A percentile compares a stretch with the other conserved stretches of the same genome.
These are phyloP conservation scores for Macquaria ambigua DNA, from an alignment of 2,113 vertebrate species.

Conservation along the genomic window DNA sequence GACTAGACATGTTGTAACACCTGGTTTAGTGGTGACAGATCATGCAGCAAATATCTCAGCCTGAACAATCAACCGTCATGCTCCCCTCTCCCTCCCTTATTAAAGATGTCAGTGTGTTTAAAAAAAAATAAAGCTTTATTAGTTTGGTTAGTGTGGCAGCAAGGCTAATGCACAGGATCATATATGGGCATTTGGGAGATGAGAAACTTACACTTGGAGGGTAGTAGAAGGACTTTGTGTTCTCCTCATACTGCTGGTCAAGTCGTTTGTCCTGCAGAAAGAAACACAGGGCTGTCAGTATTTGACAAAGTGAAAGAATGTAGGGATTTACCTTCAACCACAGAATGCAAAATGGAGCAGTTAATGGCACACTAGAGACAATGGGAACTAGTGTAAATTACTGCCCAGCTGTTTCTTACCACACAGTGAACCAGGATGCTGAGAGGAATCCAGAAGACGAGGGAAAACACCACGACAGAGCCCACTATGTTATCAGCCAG, in stretches of 20 bases:
- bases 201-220: conserved; percentile 90
- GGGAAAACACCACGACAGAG: conserved; percentile 97
- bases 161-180: conserved; percentile 38
- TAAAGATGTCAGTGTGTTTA: conserved; percentile 41
- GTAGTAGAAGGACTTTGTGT: conserved; percentile 88
- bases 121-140: conserved; percentile 34
- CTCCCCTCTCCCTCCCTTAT: background rate
- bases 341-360: background rate
- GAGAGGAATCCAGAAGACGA: conserved; percentile 97
- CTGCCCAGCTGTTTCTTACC: conserved; percentile 86
- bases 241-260: conserved; percentile 95
- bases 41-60: background rate
- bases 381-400: background rate
- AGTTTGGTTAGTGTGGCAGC: conserved; percentile 66
- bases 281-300: background rate
- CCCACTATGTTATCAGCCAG: conserved; percentile 98
- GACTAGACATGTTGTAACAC: background rate
- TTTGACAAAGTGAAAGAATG: background rate
- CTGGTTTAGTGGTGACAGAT: background rate
- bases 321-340: background rate
- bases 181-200: background rate
- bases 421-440: conserved; percentile 98
- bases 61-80: background rate
- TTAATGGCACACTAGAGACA: background rate
- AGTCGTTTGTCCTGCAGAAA: conserved; percentile 92